Percentiles rank a stretch among this genome's conserved stretches.
Conservation (phyloP, 2,888 invertebrate genomes). For the Subacronicta megacephala region DNA sequence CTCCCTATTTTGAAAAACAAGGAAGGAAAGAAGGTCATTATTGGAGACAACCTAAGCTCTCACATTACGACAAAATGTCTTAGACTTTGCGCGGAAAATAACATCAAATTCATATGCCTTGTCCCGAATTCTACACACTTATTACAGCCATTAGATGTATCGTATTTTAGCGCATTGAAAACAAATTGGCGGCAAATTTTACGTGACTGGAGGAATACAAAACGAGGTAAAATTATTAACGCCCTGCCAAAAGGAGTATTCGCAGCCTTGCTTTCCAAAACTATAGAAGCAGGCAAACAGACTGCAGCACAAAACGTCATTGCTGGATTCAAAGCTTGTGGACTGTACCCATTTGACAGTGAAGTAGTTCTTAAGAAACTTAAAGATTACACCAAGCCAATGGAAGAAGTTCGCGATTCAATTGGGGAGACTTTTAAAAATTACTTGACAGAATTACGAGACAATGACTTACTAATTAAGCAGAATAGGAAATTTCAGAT, state of each 20-base stretch:
- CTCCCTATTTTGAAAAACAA: slow-evolving; percentile 32
- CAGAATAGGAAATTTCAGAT: slow-evolving; percentile 38
- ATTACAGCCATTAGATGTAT: slow-evolving; percentile 40
- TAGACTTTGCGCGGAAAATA: slow-evolving; percentile 32
- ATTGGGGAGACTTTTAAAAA: slow-evolving; percentile 39
- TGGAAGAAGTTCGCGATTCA: slow-evolving; percentile 13
- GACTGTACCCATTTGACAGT: slow-evolving; percentile 31
- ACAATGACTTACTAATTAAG: slow-evolving; percentile 31
- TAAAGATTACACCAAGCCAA: slow-evolving; percentile 8
- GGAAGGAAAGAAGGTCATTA: slow-evolving; percentile 33
- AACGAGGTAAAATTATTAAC: slow-evolving; percentile 29
- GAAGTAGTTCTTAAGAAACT: slow-evolving; percentile 6
- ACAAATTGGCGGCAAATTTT: slow-evolving; percentile 34
- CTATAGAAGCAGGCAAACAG: slow-evolving; percentile 26
- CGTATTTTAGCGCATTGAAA: slow-evolving; percentile 38
- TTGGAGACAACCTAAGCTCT: slow-evolving; percentile 42
- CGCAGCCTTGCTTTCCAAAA: slow-evolving; percentile 32
- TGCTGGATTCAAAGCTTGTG: slow-evolving; percentile 44
- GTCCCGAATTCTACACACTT: slow-evolving; percentile 39
- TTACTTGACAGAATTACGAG: slow-evolving; percentile 40
- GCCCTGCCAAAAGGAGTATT: slow-evolving; percentile 39
- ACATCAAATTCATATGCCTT: slow-evolving; percentile 39
- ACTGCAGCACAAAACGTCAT: slow-evolving; percentile 41
- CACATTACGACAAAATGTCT: slow-evolving; percentile 30
- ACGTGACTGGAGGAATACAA: slow-evolving; percentile 34